Conservation (phyloP, 2,888 invertebrate species). For the Xestia xanthographa region DNA sequence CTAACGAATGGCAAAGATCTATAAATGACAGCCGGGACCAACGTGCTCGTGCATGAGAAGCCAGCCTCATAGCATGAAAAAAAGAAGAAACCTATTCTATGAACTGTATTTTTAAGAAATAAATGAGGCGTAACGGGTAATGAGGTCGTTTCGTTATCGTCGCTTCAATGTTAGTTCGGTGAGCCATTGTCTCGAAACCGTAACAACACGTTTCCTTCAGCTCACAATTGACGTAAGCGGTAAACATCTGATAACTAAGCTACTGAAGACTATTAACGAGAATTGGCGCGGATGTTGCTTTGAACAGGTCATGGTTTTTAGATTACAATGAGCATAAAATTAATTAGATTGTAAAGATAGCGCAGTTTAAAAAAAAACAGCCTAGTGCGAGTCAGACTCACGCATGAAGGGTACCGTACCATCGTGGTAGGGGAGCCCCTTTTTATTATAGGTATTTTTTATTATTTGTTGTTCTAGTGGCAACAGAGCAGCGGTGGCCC, state of each 20-base stretch:
- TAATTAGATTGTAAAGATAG: neutral
- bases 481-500: too few species aligned
- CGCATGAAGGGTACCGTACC: too few species aligned
- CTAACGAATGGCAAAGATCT: too few species aligned
- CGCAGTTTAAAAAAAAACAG: neutral
- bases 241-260: slow-evolving; percentile 45
- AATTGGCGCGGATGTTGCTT: slow-evolving; percentile 2
- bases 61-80: too few species aligned
- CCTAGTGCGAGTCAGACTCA: too few species aligned
- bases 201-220: slow-evolving; percentile 49
- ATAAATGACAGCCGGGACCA: too few species aligned
- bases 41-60: too few species aligned
- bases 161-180: slow-evolving; percentile 40
- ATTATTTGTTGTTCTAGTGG: too few species aligned
- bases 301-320: slow-evolving; percentile 25
- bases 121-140: neutral
- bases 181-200: slow-evolving; percentile 47
- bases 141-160: slow-evolving; percentile 20
- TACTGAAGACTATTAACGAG: slow-evolving; percentile 20
- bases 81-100: neutral
- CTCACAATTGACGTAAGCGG: slow-evolving; percentile 34
- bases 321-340: slow-evolving; percentile 1
- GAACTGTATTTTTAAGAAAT: neutral
- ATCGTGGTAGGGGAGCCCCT: too few species aligned
- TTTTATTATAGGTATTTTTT: too few species aligned